Evolutionary conservation across 2,888 invertebrate species (phyloP).

Genomic region (Pristionchus fissidentatus): DNA sequence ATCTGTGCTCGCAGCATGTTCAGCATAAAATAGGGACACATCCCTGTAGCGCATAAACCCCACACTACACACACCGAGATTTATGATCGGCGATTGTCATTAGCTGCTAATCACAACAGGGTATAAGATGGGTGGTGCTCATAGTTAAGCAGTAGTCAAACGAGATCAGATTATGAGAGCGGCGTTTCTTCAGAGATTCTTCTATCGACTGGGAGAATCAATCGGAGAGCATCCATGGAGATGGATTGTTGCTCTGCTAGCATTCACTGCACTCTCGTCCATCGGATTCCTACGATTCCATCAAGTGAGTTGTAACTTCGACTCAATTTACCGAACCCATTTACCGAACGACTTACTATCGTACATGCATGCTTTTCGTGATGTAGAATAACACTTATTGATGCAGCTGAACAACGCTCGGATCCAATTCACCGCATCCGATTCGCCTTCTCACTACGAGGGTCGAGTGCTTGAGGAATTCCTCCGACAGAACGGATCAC

Average conservation of each 20-base stretch:
- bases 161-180: not conserved
- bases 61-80: not conserved
- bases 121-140: conserved; percentile 22
- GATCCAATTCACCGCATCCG: conserved; percentile 64
- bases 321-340: not conserved
- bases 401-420: conserved; percentile 69
- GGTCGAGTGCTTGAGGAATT: conserved; percentile 61
- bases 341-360: too few species aligned
- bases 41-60: not conserved
- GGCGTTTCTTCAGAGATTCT: conserved; percentile 55
- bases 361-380: not conserved
- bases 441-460: conserved; percentile 61
- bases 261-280: conserved; percentile 58
- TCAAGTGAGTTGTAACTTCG: conserved; percentile 54
- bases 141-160: not conserved
- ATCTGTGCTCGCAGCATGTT: not conserved
- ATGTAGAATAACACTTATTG: not conserved
- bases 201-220: conserved; percentile 61
- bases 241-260: conserved; percentile 54
- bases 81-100: too few species aligned
- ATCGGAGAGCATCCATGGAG: conserved; percentile 63
- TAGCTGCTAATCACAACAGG: conserved; percentile 19
- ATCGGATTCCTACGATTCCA: conserved; percentile 64
- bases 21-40: conserved; percentile 6
- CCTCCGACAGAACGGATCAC: conserved; percentile 65